Conservation (phyloP, 1,140 invertebrate genomes). For the Aphelenchoides besseyi region DNA sequence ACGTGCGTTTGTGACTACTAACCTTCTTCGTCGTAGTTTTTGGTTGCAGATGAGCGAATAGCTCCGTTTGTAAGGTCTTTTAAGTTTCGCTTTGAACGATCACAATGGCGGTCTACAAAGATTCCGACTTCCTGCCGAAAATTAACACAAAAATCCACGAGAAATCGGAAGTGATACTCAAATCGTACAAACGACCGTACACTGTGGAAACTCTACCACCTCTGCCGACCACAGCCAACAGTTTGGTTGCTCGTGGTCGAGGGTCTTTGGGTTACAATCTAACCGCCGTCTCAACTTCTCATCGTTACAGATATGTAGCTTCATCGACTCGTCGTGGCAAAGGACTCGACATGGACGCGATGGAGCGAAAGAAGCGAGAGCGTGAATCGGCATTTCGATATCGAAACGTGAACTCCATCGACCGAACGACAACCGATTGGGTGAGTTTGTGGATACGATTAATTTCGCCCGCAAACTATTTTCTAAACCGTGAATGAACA, state of each 20-base stretch:
- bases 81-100: too few species aligned
- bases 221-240: not conserved
- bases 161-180: too few species aligned
- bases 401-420: slow-evolving; percentile 26
- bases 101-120: too few species aligned
- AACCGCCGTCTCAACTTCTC: not conserved
- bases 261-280: not conserved
- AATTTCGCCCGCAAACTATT: too few species aligned
- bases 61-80: too few species aligned
- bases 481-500: too few species aligned
- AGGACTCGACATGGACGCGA: slow-evolving; percentile 55
- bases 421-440: slow-evolving; percentile 13
- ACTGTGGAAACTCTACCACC: not conserved
- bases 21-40: too few species aligned
- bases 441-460: too few species aligned
- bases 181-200: not conserved
- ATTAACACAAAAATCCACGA: too few species aligned
- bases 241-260: not conserved
- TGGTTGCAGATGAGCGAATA: too few species aligned
- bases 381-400: slow-evolving; percentile 29
- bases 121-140: too few species aligned
- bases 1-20: too few species aligned
- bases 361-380: slow-evolving; percentile 45
- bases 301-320: slow-evolving; percentile 52
- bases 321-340: slow-evolving; percentile 42